Evolutionary conservation across 1,140 invertebrate genomes (phyloP).

Genomic region (Drosophila grimshawi): DNA sequence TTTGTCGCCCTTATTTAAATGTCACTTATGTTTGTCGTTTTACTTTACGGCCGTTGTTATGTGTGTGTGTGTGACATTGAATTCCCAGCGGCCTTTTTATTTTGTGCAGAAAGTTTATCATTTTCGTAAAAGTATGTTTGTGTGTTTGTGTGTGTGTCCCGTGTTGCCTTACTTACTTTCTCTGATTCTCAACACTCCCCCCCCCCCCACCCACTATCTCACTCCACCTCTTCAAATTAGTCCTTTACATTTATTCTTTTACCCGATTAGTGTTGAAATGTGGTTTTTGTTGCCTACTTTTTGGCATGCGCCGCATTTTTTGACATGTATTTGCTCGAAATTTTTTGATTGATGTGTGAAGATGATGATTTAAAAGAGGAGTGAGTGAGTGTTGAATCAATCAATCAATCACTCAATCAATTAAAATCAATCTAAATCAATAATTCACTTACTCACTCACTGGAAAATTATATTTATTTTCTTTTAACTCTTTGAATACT

Average conservation of each 20-base stretch:
- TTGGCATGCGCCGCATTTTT: conserved; percentile 2
- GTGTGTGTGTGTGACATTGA: conserved; percentile 22
- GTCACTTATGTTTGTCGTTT: conserved; percentile 64
- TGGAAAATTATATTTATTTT: too few relatives aligned
- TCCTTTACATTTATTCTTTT: background rate
- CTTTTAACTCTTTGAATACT: too few relatives aligned
- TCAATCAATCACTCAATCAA: too few relatives aligned
- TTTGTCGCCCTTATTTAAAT: conserved; percentile 56
- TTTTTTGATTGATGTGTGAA: background rate
- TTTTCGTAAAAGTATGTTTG: conserved; percentile 21
- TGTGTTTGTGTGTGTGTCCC: conserved; percentile 4
- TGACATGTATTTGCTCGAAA: background rate
- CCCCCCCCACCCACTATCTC: too few relatives aligned
- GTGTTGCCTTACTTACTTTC: background rate
- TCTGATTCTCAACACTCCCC: background rate
- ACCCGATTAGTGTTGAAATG: background rate
- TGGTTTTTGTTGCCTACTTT: conserved; percentile 38
- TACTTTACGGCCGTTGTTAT: conserved; percentile 49
- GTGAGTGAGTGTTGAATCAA: too few relatives aligned
- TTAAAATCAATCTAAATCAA: too few relatives aligned
- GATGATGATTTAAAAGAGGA: too few relatives aligned
- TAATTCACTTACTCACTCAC: too few relatives aligned
- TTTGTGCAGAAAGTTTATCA: conserved; percentile 43
- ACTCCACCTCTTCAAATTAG: background rate
- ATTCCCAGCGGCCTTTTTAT: conserved; percentile 47